Base-by-base conservation (phyloP, 2,888 invertebrate genomes). In the Molanna angustata region DNA sequence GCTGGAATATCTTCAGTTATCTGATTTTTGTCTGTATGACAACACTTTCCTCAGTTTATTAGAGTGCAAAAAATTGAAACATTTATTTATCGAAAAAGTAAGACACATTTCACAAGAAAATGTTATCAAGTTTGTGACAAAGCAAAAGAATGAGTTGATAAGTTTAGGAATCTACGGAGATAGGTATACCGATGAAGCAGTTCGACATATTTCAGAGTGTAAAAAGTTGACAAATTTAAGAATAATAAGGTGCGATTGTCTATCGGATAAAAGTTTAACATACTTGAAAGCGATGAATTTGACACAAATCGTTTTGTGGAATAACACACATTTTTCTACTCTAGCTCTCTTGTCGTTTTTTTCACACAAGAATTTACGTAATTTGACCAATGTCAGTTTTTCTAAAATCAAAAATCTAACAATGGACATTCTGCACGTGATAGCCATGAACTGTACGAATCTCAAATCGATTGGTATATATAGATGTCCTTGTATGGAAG, bases 41-140 rank as follows among this genome's bases (percentile, higher is more conserved):
- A 54, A 43, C 6, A 76, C 74, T 57, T 73, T 73, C 61, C 61
- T 69, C 20, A 65, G 64, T 39, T 65, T 77, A 54, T 57, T 75
- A 18, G 60, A 62, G 2, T 75, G 75, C 62, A 60, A 62, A 35
- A 58, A 72, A 61, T 64, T 77, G 35, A 66, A 64, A 56, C 68
- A 73, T 55, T 71, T 77, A 59, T 65, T 66, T 20, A 73, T 77
- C 59, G 73, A 73, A 52, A 76, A 76, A 65, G 71, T 76, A 46
- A 69, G 64, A 61, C 66, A 67, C 59, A 64, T 77, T 2, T 61
- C 65, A 19, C 54, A 69, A 52, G 67, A 69, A 35, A 72, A 65
- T 61, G 63, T 76, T 0, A 67, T 66, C 50, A 61, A 64, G 22
- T 63, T 77, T 47, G 69, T 77, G 54, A 56, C 53, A 27, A 64